phyloP scores from a whole-genome alignment of 1,140 invertebrate species.

The Zaprionus gabonicus region DNA sequence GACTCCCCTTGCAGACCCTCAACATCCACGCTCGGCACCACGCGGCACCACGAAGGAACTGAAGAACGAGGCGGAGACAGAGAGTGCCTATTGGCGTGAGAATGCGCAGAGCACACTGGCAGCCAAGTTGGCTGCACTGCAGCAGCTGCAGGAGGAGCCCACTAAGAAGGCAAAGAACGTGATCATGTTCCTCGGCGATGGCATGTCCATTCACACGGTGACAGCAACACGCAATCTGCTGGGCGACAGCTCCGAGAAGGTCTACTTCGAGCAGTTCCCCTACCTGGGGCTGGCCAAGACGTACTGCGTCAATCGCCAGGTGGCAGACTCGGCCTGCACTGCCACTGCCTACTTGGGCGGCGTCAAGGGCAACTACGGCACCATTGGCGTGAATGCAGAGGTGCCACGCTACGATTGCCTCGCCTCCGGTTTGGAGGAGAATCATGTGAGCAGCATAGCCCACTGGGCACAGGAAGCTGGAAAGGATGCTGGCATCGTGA shows the following conservation, averaged over 20 bases:
- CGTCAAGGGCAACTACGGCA: conserved; percentile 91
- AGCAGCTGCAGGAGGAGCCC: conserved; percentile 75
- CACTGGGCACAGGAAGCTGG: conserved; percentile 90
- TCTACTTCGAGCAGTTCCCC: conserved; percentile 91
- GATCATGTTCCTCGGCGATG: conserved; percentile 91
- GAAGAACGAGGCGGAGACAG: conserved; percentile 58
- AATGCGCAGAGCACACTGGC: conserved; percentile 68
- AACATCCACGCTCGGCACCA: conserved; percentile 37
- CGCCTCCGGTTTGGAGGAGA: conserved; percentile 74
- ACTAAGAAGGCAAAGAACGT: conserved; percentile 88
- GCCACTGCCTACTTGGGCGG: conserved; percentile 92
- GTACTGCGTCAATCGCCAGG: conserved; percentile 91
- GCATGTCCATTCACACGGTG: conserved; percentile 91
- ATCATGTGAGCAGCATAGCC: conserved; percentile 86
- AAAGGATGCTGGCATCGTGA: conserved; percentile 91
- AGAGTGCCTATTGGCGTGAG: conserved; percentile 70
- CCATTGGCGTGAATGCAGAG: conserved; percentile 89
- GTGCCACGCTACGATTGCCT: conserved; percentile 86
- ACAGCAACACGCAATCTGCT: conserved; percentile 88
- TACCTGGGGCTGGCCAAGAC: conserved; percentile 90
- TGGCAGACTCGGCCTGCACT: conserved; percentile 92
- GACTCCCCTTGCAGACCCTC: conserved; percentile 52
- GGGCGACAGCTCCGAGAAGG: conserved; percentile 88
- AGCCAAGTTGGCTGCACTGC: conserved; percentile 65
- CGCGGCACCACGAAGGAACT: conserved; percentile 23